Conservation (phyloP, 2,113 vertebrate species). For the Lamprologus tigripictilis region DNA sequence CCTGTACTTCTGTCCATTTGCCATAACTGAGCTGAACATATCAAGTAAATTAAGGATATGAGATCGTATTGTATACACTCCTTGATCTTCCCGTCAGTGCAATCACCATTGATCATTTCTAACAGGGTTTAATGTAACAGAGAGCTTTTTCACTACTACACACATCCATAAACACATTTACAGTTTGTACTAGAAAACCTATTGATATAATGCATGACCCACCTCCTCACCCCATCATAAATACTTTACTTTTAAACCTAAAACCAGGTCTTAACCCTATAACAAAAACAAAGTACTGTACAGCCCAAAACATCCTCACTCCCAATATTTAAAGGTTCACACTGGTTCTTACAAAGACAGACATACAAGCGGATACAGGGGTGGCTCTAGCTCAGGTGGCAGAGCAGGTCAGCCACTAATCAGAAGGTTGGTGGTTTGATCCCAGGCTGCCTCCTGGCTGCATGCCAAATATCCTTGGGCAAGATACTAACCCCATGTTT, state of each 20-base stretch:
- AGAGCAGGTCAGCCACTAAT: too few species aligned
- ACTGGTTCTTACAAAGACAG: neutral
- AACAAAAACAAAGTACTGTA: neutral
- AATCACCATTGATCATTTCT: constrained; percentile 23
- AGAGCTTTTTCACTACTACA: neutral
- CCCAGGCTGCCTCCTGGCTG: too few species aligned
- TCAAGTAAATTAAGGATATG: neutral
- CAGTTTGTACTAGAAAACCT: neutral
- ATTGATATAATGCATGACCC: neutral
- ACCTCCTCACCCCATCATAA: neutral
- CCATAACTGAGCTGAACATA: neutral
- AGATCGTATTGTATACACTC: neutral
- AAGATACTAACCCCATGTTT: too few species aligned
- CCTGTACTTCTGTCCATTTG: neutral
- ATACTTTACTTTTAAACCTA: neutral
- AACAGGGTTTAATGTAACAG: constrained; percentile 12
- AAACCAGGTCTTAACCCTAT: neutral
- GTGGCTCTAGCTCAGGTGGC: too few species aligned
- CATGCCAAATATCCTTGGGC: too few species aligned
- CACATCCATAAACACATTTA: neutral
- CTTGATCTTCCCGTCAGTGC: neutral
- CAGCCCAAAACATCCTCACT: neutral
- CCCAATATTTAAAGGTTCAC: neutral
- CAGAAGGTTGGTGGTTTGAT: too few species aligned
- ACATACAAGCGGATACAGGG: neutral